These are phyloP conservation scores for Girardinus metallicus DNA, from an alignment of 2,797 vertebrate species.

Conservation along the genomic window DNA sequence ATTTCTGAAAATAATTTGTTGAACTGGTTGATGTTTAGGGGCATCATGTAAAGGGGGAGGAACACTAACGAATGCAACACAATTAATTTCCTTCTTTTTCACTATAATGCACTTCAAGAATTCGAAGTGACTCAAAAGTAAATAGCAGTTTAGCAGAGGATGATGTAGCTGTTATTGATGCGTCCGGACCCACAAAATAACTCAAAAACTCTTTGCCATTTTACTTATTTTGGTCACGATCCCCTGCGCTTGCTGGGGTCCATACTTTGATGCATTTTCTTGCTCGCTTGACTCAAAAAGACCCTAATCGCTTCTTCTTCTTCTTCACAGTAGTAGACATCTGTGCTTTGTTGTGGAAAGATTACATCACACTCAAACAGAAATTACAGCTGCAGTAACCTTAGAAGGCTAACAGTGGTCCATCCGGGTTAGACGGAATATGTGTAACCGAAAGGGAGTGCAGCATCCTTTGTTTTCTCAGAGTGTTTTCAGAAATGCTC, in stretches of 20 bases:
- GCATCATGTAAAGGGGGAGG: not conserved
- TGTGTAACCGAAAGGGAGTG: conserved; percentile 30
- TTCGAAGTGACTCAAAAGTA: not conserved
- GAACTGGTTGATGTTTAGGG: not conserved
- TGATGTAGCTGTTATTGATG: not conserved
- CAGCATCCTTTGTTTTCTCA: conserved; percentile 29
- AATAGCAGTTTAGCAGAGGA: not conserved
- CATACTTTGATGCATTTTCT: not conserved
- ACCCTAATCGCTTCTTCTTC: not conserved
- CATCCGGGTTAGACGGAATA: conserved; percentile 1
- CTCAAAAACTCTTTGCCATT: not conserved
- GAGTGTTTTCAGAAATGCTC: conserved; percentile 38
- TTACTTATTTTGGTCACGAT: not conserved
- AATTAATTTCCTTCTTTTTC: not conserved
- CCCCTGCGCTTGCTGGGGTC: not conserved
- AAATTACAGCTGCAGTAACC: conserved; percentile 5
- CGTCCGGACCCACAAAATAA: not conserved
- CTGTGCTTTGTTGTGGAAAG: not conserved
- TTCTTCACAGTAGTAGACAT: conserved; percentile 2
- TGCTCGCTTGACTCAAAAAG: conserved; percentile 3
- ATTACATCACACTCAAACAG: not conserved
- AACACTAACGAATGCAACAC: not conserved
- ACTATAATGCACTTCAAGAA: not conserved
- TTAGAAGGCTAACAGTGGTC: conserved; percentile 6
- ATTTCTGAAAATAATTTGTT: not conserved